Evolutionary conservation across 2,888 invertebrate species (phyloP), one percentile per base, ranked within the genome.

Genomic region (Heteromyza rotundicornis): DNA sequence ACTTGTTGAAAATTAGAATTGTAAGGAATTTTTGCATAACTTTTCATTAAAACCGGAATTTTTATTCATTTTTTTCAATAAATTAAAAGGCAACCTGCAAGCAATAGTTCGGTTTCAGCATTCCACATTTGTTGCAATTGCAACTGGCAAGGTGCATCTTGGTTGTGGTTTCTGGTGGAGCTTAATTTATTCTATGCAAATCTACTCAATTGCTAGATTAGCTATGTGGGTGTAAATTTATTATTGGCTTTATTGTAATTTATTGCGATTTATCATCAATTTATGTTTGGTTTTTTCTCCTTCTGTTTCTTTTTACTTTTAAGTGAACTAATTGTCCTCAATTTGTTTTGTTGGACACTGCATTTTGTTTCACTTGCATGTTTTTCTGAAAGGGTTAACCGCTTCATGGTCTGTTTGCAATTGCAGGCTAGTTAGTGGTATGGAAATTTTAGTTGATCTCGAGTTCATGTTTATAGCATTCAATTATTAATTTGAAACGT

Each of bases 261-360:
- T 72, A 67, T 73, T 64, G 50, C 65, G 56, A 74, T 74, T 76
- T 76, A 75, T 74, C 66, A 61, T 74, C 72, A 64, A 68, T 70
- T 73, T 61, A 47, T 47, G 36, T 23, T 19, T n/a, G n/a, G n/a
- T n/a, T n/a, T n/a, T n/a, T n/a, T n/a, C n/a, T n/a, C n/a, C n/a
- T n/a, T n/a, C n/a, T n/a, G n/a, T n/a, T n/a, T n/a, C n/a, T n/a
- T n/a, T n/a, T 14, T 5, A 20, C 17, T 63, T 27, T 12, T 60
- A 56, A 19, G 20, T 55, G 54, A 32, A 35, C 36, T 62, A 59
- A 64, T 60, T 64, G 64, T 56, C 47, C 51, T 19, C 60, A 60
- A 57, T 60, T 60, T 27, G 10, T 27, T 27, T 7, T 7, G 23
- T 24, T 32, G 49, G 32, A 54, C 20, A 23, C 47, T 36, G n/a